Evolutionary conservation across 30 jellyfish, hydroid and myxozoan species (phyloP).

Genomic region (Cassiopea andromeda): DNA sequence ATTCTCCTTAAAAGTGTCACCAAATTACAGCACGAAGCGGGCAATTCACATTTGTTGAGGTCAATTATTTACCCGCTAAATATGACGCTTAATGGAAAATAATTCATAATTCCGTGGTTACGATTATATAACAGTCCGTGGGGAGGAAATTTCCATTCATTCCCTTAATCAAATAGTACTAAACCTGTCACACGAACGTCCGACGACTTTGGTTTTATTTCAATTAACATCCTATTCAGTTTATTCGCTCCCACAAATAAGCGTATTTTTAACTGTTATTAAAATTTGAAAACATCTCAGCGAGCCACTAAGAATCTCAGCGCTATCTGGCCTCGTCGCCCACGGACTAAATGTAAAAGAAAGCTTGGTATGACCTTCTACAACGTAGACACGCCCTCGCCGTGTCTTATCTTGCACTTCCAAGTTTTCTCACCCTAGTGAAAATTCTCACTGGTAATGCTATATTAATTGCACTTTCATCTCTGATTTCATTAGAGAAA

Average conservation of each 20-base stretch:
- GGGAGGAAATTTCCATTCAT: not conserved
- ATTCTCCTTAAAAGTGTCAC: not conserved
- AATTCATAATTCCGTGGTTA: not conserved
- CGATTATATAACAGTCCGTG: not conserved
- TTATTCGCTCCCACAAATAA: not conserved
- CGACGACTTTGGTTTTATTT: not conserved
- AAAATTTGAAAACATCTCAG: not conserved
- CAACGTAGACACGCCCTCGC: not conserved
- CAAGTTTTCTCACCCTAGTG: not conserved
- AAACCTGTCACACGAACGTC: not conserved
- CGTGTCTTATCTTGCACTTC: not conserved
- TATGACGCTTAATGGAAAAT: not conserved
- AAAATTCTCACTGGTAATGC: too few species aligned
- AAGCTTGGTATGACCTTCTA: not conserved
- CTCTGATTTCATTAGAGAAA: too few species aligned
- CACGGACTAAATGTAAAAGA: not conserved
- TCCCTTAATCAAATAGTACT: not conserved
- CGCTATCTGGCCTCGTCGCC: not conserved
- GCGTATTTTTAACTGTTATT: not conserved
- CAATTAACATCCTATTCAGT: not conserved
- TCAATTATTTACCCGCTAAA: not conserved
- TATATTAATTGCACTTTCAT: too few species aligned
- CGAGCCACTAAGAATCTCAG: not conserved
- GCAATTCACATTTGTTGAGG: not conserved
- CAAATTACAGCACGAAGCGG: not conserved